Conservation (phyloP, 2,113 vertebrate species). For the Symphodus melops region DNA sequence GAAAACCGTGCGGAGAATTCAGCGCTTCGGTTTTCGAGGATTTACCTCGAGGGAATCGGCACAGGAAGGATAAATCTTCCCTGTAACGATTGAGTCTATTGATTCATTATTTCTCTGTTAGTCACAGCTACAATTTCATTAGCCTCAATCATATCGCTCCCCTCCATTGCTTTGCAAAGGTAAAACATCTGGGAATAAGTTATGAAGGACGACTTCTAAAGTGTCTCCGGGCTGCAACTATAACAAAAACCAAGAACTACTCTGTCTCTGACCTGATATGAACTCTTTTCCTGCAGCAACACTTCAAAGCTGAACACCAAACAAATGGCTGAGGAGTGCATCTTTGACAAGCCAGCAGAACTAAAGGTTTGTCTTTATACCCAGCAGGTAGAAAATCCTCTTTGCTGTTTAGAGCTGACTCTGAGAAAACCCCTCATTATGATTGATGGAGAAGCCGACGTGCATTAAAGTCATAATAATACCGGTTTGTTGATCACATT, state of each 20-base stretch:
- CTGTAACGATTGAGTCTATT: background rate
- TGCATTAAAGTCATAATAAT: background rate
- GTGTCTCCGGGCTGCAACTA: background rate
- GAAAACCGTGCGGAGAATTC: background rate
- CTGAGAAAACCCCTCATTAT: background rate
- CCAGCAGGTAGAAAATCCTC: background rate
- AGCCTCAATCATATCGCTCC: constrained; percentile 1
- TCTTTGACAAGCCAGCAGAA: background rate
- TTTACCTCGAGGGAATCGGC: background rate
- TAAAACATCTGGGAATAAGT: background rate
- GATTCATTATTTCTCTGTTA: background rate
- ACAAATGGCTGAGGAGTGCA: background rate
- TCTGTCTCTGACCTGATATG: background rate
- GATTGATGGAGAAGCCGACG: constrained; percentile 3
- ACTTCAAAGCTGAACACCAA: background rate
- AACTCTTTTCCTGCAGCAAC: background rate
- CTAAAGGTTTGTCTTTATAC: background rate
- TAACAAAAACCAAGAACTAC: background rate
- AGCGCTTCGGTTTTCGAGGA: background rate
- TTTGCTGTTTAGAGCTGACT: background rate
- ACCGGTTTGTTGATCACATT: background rate
- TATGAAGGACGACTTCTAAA: background rate
- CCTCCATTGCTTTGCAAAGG: background rate
- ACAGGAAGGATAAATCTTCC: background rate
- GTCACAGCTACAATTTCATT: background rate